Conservation (phyloP, 2,113 vertebrate species). For the Anhinga anhinga region DNA sequence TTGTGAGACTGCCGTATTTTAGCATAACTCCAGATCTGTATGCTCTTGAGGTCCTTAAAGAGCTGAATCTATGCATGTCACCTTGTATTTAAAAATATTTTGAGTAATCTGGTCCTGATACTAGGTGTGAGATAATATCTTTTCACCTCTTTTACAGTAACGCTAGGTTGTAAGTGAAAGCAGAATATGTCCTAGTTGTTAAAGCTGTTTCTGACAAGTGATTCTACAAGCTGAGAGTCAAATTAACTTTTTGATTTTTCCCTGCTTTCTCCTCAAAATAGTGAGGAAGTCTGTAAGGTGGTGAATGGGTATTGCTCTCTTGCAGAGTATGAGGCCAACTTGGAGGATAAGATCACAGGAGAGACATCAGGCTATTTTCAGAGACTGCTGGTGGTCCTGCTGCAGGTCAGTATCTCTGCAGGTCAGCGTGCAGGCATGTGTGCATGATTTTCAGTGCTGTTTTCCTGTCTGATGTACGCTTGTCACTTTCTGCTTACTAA, state of each 20-base stretch:
- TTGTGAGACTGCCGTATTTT: background rate
- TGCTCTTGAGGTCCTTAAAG: background rate
- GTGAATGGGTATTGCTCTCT: background rate
- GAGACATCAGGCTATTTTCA: slow-evolving; percentile 93
- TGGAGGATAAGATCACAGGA: slow-evolving; percentile 89
- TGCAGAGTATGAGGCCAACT: slow-evolving; percentile 84
- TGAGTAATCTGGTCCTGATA: background rate
- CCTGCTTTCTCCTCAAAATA: background rate
- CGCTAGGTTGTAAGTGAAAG: background rate
- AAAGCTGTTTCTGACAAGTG: background rate
- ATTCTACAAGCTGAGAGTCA: background rate
- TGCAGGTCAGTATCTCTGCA: slow-evolving; percentile 80
- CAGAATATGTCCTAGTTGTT: background rate
- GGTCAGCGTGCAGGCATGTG: too few species aligned
- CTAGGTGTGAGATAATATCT: background rate
- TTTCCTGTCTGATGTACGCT: background rate
- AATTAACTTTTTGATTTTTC: background rate
- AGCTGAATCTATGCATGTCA: background rate
- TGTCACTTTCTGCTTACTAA: fast-evolving
- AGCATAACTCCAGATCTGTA: background rate
- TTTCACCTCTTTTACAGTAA: background rate
- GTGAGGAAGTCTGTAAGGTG: background rate
- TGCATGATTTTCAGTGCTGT: background rate
- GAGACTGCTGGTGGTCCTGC: slow-evolving; percentile 88
- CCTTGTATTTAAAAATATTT: background rate